Evolutionary conservation across 2,888 invertebrate species (phyloP).

Genomic region (Epicampocera succincta): DNA sequence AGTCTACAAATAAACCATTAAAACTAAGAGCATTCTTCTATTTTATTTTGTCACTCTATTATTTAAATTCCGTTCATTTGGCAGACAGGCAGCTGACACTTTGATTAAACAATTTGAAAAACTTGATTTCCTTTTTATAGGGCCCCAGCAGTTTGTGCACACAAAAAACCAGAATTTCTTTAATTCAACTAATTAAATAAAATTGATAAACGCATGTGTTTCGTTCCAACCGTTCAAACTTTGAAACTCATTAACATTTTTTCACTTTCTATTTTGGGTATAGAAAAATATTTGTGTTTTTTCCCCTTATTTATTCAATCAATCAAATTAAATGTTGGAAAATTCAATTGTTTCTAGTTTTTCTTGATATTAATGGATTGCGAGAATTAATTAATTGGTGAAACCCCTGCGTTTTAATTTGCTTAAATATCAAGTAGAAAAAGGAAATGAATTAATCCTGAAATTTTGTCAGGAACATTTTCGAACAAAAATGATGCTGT

Average conservation of each 20-base stretch:
- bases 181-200: slow-evolving; percentile 62
- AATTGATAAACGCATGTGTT: slow-evolving; percentile 62
- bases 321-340: slow-evolving; percentile 45
- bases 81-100: slow-evolving; percentile 63
- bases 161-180: background rate
- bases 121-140: slow-evolving; percentile 6
- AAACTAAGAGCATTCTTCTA: slow-evolving; percentile 22
- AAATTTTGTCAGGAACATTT: background rate
- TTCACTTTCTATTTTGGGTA: slow-evolving; percentile 17
- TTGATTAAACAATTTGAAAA: slow-evolving; percentile 66
- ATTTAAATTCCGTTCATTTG: slow-evolving; percentile 38
- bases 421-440: no score
- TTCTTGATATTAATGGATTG: slow-evolving; percentile 48
- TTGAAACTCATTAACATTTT: slow-evolving; percentile 25
- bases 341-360: slow-evolving; percentile 29
- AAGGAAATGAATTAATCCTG: background rate
- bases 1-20: background rate
- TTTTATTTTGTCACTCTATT: slow-evolving; percentile 30
- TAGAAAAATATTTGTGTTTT: background rate
- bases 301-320: slow-evolving; percentile 45
- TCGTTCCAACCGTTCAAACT: background rate
- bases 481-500: no score
- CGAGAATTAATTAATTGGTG: background rate
- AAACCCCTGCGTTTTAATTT: slow-evolving; percentile 37
- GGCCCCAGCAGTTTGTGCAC: background rate